These are phyloP conservation scores for Drosophila varians DNA, from an alignment of 1,140 invertebrate genomes.

Conservation along the genomic window DNA sequence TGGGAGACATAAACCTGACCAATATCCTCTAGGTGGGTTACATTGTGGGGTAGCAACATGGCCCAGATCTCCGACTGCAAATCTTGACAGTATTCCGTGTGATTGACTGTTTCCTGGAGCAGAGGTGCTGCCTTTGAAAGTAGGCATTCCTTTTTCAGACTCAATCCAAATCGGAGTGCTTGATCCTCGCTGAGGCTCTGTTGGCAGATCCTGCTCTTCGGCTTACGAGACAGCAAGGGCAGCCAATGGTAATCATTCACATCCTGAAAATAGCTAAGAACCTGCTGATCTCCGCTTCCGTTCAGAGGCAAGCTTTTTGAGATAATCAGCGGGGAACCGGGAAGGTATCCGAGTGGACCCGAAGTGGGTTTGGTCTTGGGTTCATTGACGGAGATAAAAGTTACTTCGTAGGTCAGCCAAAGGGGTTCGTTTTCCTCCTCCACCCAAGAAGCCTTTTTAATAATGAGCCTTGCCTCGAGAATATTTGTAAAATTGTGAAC, in stretches of 20 bases:
- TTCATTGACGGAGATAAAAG: constrained; percentile 13
- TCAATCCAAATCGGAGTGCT: constrained; percentile 56
- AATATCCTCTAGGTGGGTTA: constrained; percentile 27
- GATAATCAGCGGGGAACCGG: constrained; percentile 58
- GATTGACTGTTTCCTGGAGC: constrained; percentile 43
- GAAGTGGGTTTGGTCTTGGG: constrained; percentile 38
- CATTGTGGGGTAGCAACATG: constrained; percentile 49
- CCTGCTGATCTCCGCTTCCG: constrained; percentile 18
- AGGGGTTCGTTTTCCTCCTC: constrained; percentile 5
- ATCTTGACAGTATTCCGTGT: constrained; percentile 56
- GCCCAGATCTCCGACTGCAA: constrained; percentile 56
- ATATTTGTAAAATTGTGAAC: constrained; percentile 65
- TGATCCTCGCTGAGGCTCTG: neutral
- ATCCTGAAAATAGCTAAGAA: constrained; percentile 50
- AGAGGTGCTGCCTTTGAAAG: constrained; percentile 24
- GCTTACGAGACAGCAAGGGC: constrained; percentile 19
- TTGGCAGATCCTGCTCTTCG: constrained; percentile 21
- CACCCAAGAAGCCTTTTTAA: constrained; percentile 2
- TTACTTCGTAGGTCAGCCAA: constrained; percentile 44
- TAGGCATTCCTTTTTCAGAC: constrained; percentile 54
- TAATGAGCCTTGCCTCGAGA: constrained; percentile 25
- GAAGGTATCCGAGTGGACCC: constrained; percentile 68
- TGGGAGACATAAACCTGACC: constrained; percentile 52
- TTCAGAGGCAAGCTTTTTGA: constrained; percentile 36
- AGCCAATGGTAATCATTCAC: constrained; percentile 39